Evolutionary conservation across 2,797 vertebrate species (phyloP), one percentile per base, ranked within the genome.

Genomic region (Sternarchorhynchus goeldii): DNA sequence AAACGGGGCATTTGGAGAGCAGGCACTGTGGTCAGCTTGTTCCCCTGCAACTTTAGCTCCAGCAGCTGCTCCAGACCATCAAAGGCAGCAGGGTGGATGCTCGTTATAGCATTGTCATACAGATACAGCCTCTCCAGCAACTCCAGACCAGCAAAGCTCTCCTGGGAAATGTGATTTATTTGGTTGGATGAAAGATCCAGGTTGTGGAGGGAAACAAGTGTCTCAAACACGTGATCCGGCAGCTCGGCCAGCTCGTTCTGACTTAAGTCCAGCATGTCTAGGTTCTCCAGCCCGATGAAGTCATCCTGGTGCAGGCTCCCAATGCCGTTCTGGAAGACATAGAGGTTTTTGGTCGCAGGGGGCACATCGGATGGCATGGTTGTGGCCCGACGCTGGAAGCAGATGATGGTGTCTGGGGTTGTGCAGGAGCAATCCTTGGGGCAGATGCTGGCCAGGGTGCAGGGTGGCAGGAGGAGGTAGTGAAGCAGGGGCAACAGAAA

Each of bases 111-210:
- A 87, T 99, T 99, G 87, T 77, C 90, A 78, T 94, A 92, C 75
- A 99, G 94, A 89, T 99, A 99, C 32, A 99, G 92, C 82, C 98
- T 93, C 83, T 99, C 96, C 14, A 99, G 92, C 81, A 92, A 89
- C 59, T 90, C 88, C 84, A 99, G 89, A 6, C 97, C 97, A 0
- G 93, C 92, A 86, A 99, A 99, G 79, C 94, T 96, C 81, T 94
- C 92, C 0, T 95, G 94, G 66, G 93, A 93, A 87, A 99, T 94
- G 85, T 96, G 94, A 0, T 85, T 92, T 56, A 99, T 95, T 75
- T 91, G 88, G 86, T 99, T 99, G 20, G 91, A 89, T 0, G 96
- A 96, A 41, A 99, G 88, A 84, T 99, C 98, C 75, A 99, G 91
- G 88, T 99, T 99, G 86, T 92, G 93, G 0, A 99, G 92, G 67